Evolutionary conservation across 2,888 invertebrate genomes (phyloP), one percentile per base, ranked within the genome.

Genomic region (Calliscelio sp.): DNA sequence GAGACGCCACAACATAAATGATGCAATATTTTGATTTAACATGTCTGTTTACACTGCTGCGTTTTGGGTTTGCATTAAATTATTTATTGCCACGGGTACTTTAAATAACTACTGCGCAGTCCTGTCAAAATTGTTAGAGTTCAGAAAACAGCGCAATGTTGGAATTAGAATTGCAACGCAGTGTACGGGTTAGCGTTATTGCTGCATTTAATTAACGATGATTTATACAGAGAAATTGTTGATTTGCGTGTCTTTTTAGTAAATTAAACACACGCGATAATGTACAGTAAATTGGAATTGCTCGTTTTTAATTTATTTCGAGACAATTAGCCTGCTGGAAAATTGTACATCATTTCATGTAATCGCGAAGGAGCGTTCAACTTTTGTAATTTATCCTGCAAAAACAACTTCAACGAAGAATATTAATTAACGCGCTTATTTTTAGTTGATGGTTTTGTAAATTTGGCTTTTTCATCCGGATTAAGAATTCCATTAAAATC

Each of bases 11-110:
- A 14, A 24, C 22, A 53, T 53, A 25, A 53, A 53, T 53, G 25
- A n/a, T 25, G 28, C n/a, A 16, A 28, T 25, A 53, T 53, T 53
- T 25, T 53, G 53, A 53, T 53, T 53, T 53, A 24, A 53, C 53
- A 16, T 10, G n/a, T 28, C n/a, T 28, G 53, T 53, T 53, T 28
- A 8, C 53, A 28, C 28, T 59, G 11, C 57, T 35, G 16, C 18
- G 28, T 63, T 44, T 25, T 11, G 46, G 46, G 8, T 11, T 18
- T 18, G 16, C 20, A 22, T 44, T 44, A 25, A 44, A 63, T 63
- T 63, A 63, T 63, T 63, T 63, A 63, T 46, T 18, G 46, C 44
- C 44, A 18, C 22, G 16, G 11, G 46, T 65, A 49, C 65, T 65
- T 65, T 49, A 51, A 66, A 66, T 66, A 51, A 66, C 66, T 51